These are phyloP conservation scores for Metallyticus violacea DNA, from an alignment of 2,888 invertebrate species.

Conservation along the genomic window DNA sequence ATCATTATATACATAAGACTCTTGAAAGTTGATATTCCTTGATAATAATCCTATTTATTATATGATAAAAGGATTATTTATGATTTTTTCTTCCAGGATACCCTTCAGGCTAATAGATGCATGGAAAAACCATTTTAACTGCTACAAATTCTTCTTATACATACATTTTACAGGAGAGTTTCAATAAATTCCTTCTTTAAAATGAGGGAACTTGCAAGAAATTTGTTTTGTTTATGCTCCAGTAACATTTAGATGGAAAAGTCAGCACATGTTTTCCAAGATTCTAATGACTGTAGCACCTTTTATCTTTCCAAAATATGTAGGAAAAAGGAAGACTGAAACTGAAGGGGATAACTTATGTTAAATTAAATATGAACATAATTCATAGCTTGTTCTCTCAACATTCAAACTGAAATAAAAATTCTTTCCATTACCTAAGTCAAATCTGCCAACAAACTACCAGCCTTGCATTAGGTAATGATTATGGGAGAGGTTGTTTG, in stretches of 20 bases:
- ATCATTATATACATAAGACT: constrained; percentile 38
- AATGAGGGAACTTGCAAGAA: background rate
- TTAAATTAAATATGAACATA: constrained; percentile 13
- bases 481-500: constrained; percentile 44
- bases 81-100: background rate
- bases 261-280: background rate
- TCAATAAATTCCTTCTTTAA: background rate
- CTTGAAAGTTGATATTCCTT: constrained; percentile 12
- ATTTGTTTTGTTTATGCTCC: background rate
- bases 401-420: constrained; percentile 14
- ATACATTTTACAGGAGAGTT: background rate
- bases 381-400: constrained; percentile 11
- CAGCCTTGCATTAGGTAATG: constrained; percentile 36
- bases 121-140: background rate
- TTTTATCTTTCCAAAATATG: background rate
- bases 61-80: background rate
- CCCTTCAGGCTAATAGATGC: background rate
- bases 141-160: background rate
- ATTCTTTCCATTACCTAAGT: background rate
- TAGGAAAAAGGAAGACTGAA: background rate
- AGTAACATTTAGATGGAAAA: background rate
- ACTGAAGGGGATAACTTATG: too few relatives aligned
- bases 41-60: too few relatives aligned
- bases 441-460: background rate
- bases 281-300: background rate